These are phyloP conservation scores for Zoanthus sansibaricus DNA, from an alignment of 92 coral and sea anemone genomes.

Conservation along the genomic window DNA sequence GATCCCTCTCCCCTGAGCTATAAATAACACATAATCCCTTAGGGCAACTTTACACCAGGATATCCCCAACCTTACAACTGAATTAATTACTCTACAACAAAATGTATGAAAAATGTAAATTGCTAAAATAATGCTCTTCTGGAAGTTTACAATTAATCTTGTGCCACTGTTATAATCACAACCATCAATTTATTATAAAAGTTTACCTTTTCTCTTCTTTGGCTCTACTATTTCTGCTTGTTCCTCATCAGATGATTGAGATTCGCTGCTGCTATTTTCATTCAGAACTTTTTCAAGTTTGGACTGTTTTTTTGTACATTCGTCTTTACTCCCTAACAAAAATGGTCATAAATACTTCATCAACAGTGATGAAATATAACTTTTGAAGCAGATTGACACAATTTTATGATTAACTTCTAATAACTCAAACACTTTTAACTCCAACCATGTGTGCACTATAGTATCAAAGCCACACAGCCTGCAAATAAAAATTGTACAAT, in stretches of 20 bases:
- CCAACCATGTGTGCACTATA: neutral
- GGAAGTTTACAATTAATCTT: neutral
- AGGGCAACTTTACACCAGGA: neutral
- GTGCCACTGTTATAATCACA: conserved; percentile 14
- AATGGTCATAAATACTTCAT: neutral
- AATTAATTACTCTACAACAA: conserved; percentile 6
- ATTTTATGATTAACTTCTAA: neutral
- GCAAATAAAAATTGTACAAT: neutral
- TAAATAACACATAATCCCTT: neutral
- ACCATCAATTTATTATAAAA: conserved; percentile 11
- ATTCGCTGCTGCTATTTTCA: neutral
- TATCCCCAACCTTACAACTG: neutral
- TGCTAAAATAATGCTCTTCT: neutral
- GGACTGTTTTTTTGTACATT: neutral
- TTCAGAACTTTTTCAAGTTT: neutral
- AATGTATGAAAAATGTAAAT: conserved; percentile 6
- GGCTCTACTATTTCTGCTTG: neutral
- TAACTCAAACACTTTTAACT: neutral
- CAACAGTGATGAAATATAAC: neutral
- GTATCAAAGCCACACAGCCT: neutral
- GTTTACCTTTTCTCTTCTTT: conserved; percentile 14
- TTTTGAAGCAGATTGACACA: neutral
- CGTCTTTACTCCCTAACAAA: neutral
- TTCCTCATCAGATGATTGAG: no score
- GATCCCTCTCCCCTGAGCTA: neutral